Conservation (phyloP, 2,113 vertebrate species). For the Ammodytes dubius region DNA sequence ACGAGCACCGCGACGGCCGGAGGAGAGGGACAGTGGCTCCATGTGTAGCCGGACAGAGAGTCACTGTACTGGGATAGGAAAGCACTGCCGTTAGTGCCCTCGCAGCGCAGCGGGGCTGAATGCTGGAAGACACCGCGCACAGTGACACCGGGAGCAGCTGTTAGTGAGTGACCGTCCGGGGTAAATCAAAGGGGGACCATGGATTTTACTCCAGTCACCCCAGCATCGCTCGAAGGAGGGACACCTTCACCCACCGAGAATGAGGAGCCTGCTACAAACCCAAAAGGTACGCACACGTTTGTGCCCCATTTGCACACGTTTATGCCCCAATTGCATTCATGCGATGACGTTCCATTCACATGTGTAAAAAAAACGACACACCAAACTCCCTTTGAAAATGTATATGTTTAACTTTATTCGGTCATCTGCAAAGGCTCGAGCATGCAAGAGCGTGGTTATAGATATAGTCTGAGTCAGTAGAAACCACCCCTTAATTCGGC, state of each 20-base stretch:
- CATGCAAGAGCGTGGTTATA: no score
- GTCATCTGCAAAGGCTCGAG: not conserved
- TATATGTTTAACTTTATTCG: not conserved
- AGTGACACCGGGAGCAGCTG: conserved; percentile 27
- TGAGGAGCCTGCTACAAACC: conserved; percentile 39
- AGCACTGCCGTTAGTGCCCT: not conserved
- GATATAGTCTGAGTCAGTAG: conserved; percentile 11
- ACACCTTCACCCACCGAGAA: conserved; percentile 69
- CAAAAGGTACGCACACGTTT: conserved; percentile 53
- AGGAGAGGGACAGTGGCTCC: conserved; percentile 55
- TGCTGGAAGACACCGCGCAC: conserved; percentile 35
- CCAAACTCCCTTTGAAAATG: conserved; percentile 13
- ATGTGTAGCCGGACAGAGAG: conserved; percentile 61
- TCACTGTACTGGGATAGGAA: conserved; percentile 54
- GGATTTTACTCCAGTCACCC: conserved; percentile 67
- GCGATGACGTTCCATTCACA: no score
- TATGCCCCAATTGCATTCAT: not conserved
- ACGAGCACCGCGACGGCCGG: conserved; percentile 46
- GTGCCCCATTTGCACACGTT: not conserved
- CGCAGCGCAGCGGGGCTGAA: conserved; percentile 3
- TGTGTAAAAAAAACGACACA: not conserved
- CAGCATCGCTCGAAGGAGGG: conserved; percentile 66
- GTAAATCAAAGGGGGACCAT: conserved; percentile 26
- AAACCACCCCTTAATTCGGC: not conserved
- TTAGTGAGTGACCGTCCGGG: conserved; percentile 13